These are phyloP conservation scores for Drosophila siamana DNA, from an alignment of 2,888 invertebrate genomes.

Conservation along the genomic window DNA sequence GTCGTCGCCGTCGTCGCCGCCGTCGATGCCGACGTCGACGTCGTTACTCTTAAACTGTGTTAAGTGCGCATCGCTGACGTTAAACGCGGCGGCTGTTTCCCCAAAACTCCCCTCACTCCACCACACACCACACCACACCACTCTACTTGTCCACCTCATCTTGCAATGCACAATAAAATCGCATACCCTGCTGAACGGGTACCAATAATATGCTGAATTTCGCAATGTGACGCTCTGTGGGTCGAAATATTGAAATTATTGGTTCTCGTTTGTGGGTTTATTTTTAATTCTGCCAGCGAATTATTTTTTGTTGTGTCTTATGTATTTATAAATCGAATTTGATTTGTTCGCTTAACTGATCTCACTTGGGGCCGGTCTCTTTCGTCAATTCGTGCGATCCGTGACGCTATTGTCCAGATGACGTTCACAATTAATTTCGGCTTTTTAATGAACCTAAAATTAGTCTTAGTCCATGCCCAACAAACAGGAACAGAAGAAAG, in stretches of 20 bases:
- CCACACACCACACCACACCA: constrained; percentile 1
- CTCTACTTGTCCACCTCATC: constrained; percentile 1
- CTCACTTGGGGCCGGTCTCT: constrained; percentile 8
- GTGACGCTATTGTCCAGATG: constrained; percentile 35
- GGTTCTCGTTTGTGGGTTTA: constrained; percentile 38
- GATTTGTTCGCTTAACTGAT: constrained; percentile 44
- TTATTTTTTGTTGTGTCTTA: neutral
- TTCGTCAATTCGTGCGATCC: constrained; percentile 12
- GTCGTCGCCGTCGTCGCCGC: neutral
- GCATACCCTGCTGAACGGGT: constrained; percentile 22
- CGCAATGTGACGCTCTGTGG: constrained; percentile 63
- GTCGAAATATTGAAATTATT: constrained; percentile 47
- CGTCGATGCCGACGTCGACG: neutral
- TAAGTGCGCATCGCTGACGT: constrained; percentile 53
- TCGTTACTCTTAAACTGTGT: constrained; percentile 51
- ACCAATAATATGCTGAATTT: constrained; percentile 6
- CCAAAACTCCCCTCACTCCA: neutral
- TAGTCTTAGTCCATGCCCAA: constrained; percentile 6
- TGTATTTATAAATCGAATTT: constrained; percentile 48
- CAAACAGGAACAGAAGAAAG: constrained; percentile 17
- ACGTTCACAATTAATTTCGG: constrained; percentile 19
- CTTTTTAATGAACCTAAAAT: constrained; percentile 21
- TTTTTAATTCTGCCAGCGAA: constrained; percentile 36
- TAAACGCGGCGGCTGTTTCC: constrained; percentile 1
- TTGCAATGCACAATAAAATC: constrained; percentile 4